These are phyloP conservation scores for Bolborhynchus lineola DNA, from an alignment of 2,113 vertebrate genomes.

Conservation along the genomic window DNA sequence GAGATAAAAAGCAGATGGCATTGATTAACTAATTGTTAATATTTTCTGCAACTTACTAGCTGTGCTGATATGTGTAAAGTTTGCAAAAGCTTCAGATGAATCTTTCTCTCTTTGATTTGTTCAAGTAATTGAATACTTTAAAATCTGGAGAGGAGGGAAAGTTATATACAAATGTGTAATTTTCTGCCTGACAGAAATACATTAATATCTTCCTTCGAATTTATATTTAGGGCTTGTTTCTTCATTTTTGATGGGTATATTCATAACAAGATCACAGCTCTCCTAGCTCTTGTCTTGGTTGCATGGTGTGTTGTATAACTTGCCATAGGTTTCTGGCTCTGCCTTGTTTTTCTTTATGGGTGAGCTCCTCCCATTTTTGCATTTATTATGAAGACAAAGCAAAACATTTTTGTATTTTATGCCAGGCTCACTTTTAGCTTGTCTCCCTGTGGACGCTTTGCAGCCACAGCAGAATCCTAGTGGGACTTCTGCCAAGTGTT, in stretches of 20 bases:
- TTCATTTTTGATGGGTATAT: not conserved
- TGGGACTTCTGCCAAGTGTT: not conserved
- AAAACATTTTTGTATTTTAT: not conserved
- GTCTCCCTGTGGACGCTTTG: not conserved
- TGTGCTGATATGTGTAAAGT: not conserved
- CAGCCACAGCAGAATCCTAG: not conserved
- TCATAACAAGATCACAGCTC: not conserved
- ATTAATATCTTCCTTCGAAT: not conserved
- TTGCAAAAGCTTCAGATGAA: not conserved
- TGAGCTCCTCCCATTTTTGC: not conserved
- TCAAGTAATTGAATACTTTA: not conserved
- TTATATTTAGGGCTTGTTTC: not conserved
- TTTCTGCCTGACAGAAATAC: not conserved
- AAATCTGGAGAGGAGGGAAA: not conserved
- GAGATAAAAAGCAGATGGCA: slow-evolving; percentile 39
- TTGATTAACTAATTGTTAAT: slow-evolving; percentile 45
- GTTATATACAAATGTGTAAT: not conserved
- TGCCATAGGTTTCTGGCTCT: not conserved
- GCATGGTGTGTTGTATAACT: accelerated
- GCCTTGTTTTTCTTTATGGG: not conserved
- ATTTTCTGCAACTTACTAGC: not conserved
- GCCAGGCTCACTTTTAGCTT: not conserved
- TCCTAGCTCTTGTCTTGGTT: not conserved
- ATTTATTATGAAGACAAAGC: not conserved
- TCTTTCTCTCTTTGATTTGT: not conserved